Evolutionary conservation across 2,888 invertebrate species (phyloP), one percentile per base, ranked within the genome.

Genomic region (Lycia hirtaria): DNA sequence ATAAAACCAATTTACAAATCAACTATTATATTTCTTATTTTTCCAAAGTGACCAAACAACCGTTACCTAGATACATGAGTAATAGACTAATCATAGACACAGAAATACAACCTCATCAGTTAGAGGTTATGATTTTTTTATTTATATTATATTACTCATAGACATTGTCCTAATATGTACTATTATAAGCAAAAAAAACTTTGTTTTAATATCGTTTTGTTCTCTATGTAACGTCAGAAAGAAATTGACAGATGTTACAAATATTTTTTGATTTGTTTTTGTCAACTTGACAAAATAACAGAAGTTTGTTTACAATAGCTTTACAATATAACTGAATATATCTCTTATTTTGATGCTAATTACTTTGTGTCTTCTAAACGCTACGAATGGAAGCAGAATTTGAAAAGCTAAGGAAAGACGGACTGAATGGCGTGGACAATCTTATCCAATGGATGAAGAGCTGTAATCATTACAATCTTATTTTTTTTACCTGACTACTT

Each of bases 391-490:
- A 40, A 1, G 40, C 12, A 9, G 40, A 5, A n/a, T 40, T 30
- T 30, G 12, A 44, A 7, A 30, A 44, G 17, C 19, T 45, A 22
- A 35, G 12, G 35, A 33, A 47, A n/a, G 45, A 47, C 9, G 35
- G 22, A 3, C 33, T 24, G 15, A 35, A 47, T 1, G 20, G 30
- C 6, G 38, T 49, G 0, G 30, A 49, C n/a, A 38, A 49, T 2
- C 30, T 49, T 5, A 10, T 40, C 2, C n/a, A 40, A n/a, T 38
- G 49, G 48, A 37, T 49, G 14, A 30, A 49, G 10, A 20, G 17
- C 40, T 49, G 49, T 49, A 40, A 48, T 26, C 24, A 30, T 15
- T 3, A n/a, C 10, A 5, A 17, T 3, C 5, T 17, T 24, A 14
- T 19, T 20, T 15, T n/a, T n/a, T n/a, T n/a, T n/a, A n/a, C n/a